phyloP scores from a whole-genome alignment of 2,888 invertebrate species.

The Parasteatoda lunata region DNA sequence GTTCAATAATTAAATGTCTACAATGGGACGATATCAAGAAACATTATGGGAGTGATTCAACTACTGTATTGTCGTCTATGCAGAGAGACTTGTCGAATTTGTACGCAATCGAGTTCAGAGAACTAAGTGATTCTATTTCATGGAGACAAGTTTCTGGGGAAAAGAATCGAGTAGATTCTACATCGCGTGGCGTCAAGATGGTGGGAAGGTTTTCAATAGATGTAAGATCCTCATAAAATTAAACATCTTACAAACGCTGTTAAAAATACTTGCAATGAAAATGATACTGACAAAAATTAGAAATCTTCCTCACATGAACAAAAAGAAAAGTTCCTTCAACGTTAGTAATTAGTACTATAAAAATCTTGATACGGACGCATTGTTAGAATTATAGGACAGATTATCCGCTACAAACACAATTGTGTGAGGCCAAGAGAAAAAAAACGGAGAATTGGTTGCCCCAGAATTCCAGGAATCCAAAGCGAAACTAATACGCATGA shows the following conservation, averaged over 20 bases:
- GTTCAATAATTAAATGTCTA: conserved; percentile 6
- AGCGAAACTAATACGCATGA: neutral
- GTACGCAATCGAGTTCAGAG: neutral
- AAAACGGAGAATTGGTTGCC: neutral
- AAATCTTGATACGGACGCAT: neutral
- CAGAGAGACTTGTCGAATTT: neutral
- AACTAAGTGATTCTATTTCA: neutral
- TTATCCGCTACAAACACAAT: neutral
- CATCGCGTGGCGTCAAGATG: neutral
- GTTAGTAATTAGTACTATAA: neutral
- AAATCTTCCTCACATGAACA: neutral
- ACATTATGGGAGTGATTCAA: conserved; percentile 4
- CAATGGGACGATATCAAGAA: neutral
- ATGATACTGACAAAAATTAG: neutral
- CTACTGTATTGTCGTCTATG: neutral
- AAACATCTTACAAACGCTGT: neutral
- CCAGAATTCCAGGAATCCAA: neutral
- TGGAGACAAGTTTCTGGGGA: neutral
- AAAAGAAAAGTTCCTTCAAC: neutral
- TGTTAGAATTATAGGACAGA: neutral
- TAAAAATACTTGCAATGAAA: too few species aligned
- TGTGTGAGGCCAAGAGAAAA: neutral
- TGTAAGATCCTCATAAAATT: neutral
- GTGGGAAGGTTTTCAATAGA: neutral
- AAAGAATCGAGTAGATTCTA: neutral